Evolutionary conservation across 1,140 invertebrate species (phyloP).

Genomic region (Wasmannia auropunctata): DNA sequence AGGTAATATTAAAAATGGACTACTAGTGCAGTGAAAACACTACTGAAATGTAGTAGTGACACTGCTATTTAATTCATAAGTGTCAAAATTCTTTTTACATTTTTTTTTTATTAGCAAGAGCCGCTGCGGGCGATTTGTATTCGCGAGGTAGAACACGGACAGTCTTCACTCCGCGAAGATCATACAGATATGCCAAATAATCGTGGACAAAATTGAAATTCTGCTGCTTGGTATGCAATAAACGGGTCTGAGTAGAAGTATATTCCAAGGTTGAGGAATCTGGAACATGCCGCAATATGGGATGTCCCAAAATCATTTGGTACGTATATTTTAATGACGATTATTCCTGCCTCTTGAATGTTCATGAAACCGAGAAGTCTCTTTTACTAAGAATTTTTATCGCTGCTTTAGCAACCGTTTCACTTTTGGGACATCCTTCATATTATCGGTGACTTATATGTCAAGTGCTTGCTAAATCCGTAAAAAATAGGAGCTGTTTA

Average conservation of each 20-base stretch:
- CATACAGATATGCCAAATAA: conserved; percentile 61
- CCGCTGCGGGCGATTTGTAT: no score
- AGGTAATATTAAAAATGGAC: no score
- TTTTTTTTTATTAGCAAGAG: not conserved
- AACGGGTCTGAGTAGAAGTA: conserved; percentile 37
- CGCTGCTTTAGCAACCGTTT: not conserved
- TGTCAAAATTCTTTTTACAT: not conserved
- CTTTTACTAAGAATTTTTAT: not conserved
- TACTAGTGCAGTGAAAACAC: no score
- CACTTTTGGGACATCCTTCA: conserved; percentile 28
- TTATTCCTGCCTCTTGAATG: not conserved
- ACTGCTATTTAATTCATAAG: no score
- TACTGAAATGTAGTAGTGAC: no score
- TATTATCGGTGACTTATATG: conserved; percentile 6
- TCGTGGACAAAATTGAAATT: conserved; percentile 55
- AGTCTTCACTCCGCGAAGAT: conserved; percentile 34
- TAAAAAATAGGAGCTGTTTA: conserved; percentile 21
- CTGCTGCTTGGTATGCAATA: conserved; percentile 58
- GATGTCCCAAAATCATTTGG: conserved; percentile 14
- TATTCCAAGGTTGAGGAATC: conserved; percentile 28
- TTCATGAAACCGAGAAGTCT: not conserved
- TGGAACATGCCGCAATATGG: conserved; percentile 47
- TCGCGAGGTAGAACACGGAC: conserved; percentile 35
- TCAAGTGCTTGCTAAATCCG: conserved; percentile 46
- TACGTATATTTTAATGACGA: not conserved